Conservation (phyloP, 2,113 vertebrate genomes). For the Neodon shergylaensis region DNA sequence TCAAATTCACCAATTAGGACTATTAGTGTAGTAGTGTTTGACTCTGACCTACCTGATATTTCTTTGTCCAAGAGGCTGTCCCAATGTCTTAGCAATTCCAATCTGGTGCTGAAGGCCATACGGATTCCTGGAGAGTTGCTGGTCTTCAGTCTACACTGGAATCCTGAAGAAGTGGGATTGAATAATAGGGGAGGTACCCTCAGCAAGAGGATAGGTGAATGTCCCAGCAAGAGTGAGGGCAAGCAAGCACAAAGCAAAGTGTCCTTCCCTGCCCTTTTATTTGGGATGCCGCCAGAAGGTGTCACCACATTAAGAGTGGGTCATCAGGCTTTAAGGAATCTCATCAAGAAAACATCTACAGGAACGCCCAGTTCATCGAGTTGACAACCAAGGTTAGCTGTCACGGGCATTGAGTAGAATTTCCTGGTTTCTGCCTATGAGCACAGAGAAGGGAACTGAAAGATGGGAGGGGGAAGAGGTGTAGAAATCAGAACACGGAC, state of each 20-base stretch:
- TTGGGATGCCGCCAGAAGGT: too few relatives aligned
- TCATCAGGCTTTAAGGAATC: neutral
- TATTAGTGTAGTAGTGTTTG: neutral
- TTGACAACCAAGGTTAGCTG: neutral
- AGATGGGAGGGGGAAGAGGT: neutral
- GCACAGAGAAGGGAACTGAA: neutral
- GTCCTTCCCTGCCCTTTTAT: too few relatives aligned
- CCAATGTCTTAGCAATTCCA: too few relatives aligned
- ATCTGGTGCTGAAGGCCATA: too few relatives aligned
- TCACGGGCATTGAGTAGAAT: neutral
- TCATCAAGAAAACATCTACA: neutral
- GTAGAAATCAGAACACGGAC: neutral
- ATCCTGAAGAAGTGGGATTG: too few relatives aligned
- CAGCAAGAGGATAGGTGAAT: too few relatives aligned
- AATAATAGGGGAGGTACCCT: too few relatives aligned
- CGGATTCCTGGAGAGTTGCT: too few relatives aligned
- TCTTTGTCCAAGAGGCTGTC: neutral
- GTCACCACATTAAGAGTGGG: too few relatives aligned
- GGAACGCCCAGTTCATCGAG: neutral
- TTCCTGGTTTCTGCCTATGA: neutral
- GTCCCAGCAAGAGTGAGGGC: too few relatives aligned
- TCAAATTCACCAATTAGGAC: neutral
- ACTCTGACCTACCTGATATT: slow-evolving; percentile 29
- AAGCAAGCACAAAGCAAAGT: too few relatives aligned
- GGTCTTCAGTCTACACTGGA: too few relatives aligned